Base-by-base conservation (phyloP, 2,113 vertebrate genomes). In the Illadopsis cleaveri region DNA sequence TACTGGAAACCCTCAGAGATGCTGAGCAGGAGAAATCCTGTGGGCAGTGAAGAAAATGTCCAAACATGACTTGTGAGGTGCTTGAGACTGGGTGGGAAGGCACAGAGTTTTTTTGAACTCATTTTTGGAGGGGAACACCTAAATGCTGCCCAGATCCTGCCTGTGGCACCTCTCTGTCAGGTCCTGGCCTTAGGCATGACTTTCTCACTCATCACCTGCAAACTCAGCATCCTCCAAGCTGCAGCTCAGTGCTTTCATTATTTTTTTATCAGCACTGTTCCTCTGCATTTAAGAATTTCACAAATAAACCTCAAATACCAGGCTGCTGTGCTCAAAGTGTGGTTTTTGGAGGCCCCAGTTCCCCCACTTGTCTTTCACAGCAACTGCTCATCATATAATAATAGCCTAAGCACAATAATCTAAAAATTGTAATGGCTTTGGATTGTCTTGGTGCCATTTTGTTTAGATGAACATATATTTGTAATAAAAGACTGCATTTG, bases 401-500 rank as follows among this genome's bases (percentile, higher is more conserved):
- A 92, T 44, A 24, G 7, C 70, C 82, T 93, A 60, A 89, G 76
- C 53, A 35, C 81, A 92, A 86, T 92, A 93, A 86, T 76, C 89
- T 81, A 53, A 89, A 93, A 93, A 86, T 71, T 86, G 90, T 91
- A 82, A 91, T 81, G 88, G 71, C 68, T 77, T 92, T 89, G 88
- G 68, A 60, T 64, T 93, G 69, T 92, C 81, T 56, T 92, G 88
- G 65, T 94, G 88, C 83, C 86, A 50, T 96, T 96, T 95, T 94
- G 89, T 94, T 94, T 95, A 92, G 86, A 80, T 86, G 53, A 94
- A 90, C 76, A 42, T 94, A 83, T 78, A 94, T 81, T 88, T 94
- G 88, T 94, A 91, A 65, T 89, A 79, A 94, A 89, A 84, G 85
- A 97, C 97, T 97, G 95, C 94, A 86, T 82, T 97, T 98, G 97